Conservation (phyloP, 1,140 invertebrate genomes). For the Ladona fulva region DNA sequence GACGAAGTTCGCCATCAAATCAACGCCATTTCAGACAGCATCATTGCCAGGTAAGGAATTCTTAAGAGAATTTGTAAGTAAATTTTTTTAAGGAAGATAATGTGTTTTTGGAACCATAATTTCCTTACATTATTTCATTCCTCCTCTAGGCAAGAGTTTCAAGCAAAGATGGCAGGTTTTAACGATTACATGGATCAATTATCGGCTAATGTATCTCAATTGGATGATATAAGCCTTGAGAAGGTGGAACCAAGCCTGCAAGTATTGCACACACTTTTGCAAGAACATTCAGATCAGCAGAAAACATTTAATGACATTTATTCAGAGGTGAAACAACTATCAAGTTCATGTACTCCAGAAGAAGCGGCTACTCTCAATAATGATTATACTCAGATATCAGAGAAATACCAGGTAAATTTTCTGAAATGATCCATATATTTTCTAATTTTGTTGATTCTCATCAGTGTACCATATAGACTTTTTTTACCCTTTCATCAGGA, state of each 20-base stretch:
- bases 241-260: slow-evolving; percentile 69
- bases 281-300: slow-evolving; percentile 72
- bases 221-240: slow-evolving; percentile 69
- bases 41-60: slow-evolving; percentile 45
- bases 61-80: too few relatives aligned
- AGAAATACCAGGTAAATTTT: slow-evolving; percentile 52
- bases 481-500: slow-evolving; percentile 35
- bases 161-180: slow-evolving; percentile 69
- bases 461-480: slow-evolving; percentile 7
- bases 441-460: neutral
- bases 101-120: neutral
- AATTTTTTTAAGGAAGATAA: neutral
- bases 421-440: slow-evolving; percentile 15
- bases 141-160: slow-evolving; percentile 63
- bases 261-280: slow-evolving; percentile 63
- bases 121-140: slow-evolving; percentile 18
- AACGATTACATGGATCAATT: slow-evolving; percentile 75
- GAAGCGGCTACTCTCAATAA: slow-evolving; percentile 64
- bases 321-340: slow-evolving; percentile 70
- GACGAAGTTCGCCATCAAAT: slow-evolving; percentile 63
- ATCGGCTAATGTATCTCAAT: slow-evolving; percentile 59
- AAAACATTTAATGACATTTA: slow-evolving; percentile 63
- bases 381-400: slow-evolving; percentile 59
- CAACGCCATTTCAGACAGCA: slow-evolving; percentile 67
- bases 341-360: slow-evolving; percentile 53